A percentile compares a stretch with the other conserved stretches of the same genome.
Conservation (phyloP, 2,113 vertebrate genomes). For the Planiliza haematocheilus region DNA sequence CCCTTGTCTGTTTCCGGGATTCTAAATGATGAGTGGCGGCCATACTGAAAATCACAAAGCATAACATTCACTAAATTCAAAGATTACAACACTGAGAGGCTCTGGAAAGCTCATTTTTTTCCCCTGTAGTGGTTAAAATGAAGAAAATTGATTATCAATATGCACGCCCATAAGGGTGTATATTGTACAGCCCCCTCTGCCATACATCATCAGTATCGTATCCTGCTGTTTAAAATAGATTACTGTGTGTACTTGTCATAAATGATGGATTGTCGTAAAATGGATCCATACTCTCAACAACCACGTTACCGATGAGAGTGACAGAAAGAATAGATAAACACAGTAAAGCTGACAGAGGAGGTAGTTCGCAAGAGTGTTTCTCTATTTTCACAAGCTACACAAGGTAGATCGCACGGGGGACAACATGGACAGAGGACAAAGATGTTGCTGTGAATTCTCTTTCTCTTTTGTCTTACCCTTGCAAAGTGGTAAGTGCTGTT, state of each 20-base stretch:
- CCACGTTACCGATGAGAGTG: slow-evolving; percentile 55
- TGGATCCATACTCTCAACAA: slow-evolving; percentile 70
- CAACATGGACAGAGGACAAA: neutral
- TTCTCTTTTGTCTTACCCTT: slow-evolving; percentile 18
- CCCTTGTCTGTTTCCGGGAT: neutral
- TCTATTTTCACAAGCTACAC: slow-evolving; percentile 24
- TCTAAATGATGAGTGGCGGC: slow-evolving; percentile 24
- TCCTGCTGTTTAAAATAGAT: slow-evolving; percentile 75
- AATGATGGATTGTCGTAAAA: slow-evolving; percentile 76
- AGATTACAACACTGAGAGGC: neutral
- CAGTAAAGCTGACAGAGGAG: slow-evolving; percentile 53
- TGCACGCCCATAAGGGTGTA: slow-evolving; percentile 50
- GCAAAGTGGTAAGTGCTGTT: slow-evolving; percentile 9
- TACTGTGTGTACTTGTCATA: slow-evolving; percentile 74
- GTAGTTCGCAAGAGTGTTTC: slow-evolving; percentile 4
- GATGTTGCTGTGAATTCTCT: neutral
- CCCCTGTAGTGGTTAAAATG: slow-evolving; percentile 63
- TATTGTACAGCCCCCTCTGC: slow-evolving; percentile 59
- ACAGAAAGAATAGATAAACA: slow-evolving; percentile 67
- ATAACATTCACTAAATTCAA: slow-evolving; percentile 33
- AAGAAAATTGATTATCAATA: slow-evolving; percentile 76
- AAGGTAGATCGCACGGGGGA: slow-evolving; percentile 5
- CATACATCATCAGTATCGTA: slow-evolving; percentile 75
- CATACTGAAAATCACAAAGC: slow-evolving; percentile 31
- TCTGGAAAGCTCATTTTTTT: slow-evolving; percentile 34